A percentile compares a stretch with the other conserved stretches of the same genome.
Conservation (phyloP, 1,140 invertebrate genomes). For the Apocrypta bakeri region DNA sequence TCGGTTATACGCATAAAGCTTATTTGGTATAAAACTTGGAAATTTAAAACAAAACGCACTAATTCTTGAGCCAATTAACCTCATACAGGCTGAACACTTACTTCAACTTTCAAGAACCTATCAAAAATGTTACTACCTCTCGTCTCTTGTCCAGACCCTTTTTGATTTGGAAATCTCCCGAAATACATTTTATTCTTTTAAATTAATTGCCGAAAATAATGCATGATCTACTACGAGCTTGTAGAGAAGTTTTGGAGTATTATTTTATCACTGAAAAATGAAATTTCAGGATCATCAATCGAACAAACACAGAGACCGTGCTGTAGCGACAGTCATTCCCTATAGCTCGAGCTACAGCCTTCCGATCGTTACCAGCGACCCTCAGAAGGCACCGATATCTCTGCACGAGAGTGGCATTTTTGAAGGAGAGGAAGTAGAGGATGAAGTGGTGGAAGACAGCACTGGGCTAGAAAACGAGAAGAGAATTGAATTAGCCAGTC, state of each 20-base stretch:
- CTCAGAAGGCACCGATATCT: slow-evolving; percentile 61
- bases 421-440: slow-evolving; percentile 64
- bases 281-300: slow-evolving; percentile 56
- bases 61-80: slow-evolving; percentile 1
- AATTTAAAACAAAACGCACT: not conserved
- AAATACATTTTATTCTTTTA: too few relatives aligned
- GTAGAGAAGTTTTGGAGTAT: too few relatives aligned
- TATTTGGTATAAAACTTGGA: too few relatives aligned
- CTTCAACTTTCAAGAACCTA: not conserved
- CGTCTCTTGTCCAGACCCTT: too few relatives aligned
- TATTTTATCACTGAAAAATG: too few relatives aligned
- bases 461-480: slow-evolving; percentile 57
- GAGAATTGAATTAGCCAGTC: slow-evolving; percentile 56
- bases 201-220: too few relatives aligned
- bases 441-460: slow-evolving; percentile 69
- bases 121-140: not conserved
- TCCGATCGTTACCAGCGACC: slow-evolving; percentile 57
- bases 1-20: too few relatives aligned
- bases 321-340: slow-evolving; percentile 68
- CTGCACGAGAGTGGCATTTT: slow-evolving; percentile 76
- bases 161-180: too few relatives aligned
- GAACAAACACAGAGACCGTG: slow-evolving; percentile 64
- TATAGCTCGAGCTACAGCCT: slow-evolving; percentile 59
- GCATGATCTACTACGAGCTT: too few relatives aligned
- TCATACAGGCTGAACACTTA: not conserved